Conservation (phyloP, 1,140 invertebrate species). For the Calephelis nemesis region DNA sequence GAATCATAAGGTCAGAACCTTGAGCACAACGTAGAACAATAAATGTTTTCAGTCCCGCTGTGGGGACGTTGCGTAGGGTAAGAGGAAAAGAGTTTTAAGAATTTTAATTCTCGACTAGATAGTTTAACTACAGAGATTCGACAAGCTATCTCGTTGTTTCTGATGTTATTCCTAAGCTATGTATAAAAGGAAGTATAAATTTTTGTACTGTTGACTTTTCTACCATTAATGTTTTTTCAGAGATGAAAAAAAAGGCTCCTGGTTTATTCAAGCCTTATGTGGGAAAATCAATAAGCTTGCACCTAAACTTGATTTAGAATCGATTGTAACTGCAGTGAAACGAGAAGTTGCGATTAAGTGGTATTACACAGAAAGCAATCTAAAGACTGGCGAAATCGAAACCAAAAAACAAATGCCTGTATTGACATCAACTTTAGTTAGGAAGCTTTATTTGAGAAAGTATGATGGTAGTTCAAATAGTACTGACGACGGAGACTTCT, state of each 20-base stretch:
- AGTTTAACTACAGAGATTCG: too few relatives aligned
- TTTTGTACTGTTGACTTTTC: too few relatives aligned
- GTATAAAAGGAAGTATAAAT: too few relatives aligned
- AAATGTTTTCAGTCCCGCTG: too few relatives aligned
- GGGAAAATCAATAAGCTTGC: constrained; percentile 46
- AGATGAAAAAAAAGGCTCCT: constrained; percentile 49
- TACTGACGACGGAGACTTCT: not conserved
- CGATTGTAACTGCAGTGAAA: constrained; percentile 57
- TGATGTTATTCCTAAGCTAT: too few relatives aligned
- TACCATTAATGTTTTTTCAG: constrained; percentile 35
- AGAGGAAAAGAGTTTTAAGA: too few relatives aligned
- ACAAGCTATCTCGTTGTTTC: too few relatives aligned
- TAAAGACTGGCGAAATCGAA: constrained; percentile 36
- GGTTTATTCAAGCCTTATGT: constrained; percentile 61
- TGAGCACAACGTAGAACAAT: too few relatives aligned
- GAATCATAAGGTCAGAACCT: too few relatives aligned
- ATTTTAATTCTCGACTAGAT: too few relatives aligned
- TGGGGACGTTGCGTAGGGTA: too few relatives aligned
- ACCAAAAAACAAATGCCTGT: constrained; percentile 62
- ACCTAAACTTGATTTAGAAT: constrained; percentile 44
- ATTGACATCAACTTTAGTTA: constrained; percentile 52
- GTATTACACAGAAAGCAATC: constrained; percentile 43
- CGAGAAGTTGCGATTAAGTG: constrained; percentile 53
- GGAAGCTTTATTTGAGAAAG: constrained; percentile 51
- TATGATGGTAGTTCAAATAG: constrained; percentile 11